Evolutionary conservation across 2,888 invertebrate species (phyloP), one percentile per base, ranked within the genome.

Genomic region (Caenorhabditis japonica): DNA sequence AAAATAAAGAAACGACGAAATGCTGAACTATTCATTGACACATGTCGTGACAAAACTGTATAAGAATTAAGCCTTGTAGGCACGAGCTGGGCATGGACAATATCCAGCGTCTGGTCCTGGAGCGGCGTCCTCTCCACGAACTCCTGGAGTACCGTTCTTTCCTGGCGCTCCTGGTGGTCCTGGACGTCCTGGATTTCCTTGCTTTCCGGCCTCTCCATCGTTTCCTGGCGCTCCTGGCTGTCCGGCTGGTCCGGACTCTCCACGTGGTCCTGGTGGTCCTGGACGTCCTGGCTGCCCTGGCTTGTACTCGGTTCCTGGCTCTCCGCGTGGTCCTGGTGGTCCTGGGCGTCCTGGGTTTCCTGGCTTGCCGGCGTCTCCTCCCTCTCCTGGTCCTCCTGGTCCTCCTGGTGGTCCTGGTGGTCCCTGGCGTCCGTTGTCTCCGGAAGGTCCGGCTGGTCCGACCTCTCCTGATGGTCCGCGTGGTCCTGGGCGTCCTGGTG

Each of bases 41-140:
- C 36, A 8, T 38, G 39, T 8, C 17, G 17, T 15, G 8, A 15
- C n/a, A 30, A 30, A 10, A 30, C 5, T 7, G 30, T 3, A 3
- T 8, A 17, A 17, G 15, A 15, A 39, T 39, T 61, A 61, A 7
- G 64, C 61, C 44, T 52, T 61, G 61, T 61, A 61, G 38, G 62
- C 62, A 46, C 68, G 68, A 46, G 68, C 68, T 39, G 76, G 76
- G 53, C 79, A 79, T 53, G 79, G 73, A 39, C 79, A 79, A 49
- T 79, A 79, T 60, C 73, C 79, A 39, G 79, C 79, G 52, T 79
- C 79, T 58, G 76, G 74, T 73, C 81, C 81, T 41, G 79, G 79
- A 38, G 59, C 66, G 23, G 77, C 81, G 38, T 77, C 79, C 34
- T 58, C 68, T 79, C 81, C 81, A 34, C 69, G 68, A 34, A 47